A percentile compares a stretch with the other conserved stretches of the same genome.
These are phyloP conservation scores for Branchinecta lynchi DNA, from an alignment of 1,140 invertebrate genomes.

Conservation along the genomic window DNA sequence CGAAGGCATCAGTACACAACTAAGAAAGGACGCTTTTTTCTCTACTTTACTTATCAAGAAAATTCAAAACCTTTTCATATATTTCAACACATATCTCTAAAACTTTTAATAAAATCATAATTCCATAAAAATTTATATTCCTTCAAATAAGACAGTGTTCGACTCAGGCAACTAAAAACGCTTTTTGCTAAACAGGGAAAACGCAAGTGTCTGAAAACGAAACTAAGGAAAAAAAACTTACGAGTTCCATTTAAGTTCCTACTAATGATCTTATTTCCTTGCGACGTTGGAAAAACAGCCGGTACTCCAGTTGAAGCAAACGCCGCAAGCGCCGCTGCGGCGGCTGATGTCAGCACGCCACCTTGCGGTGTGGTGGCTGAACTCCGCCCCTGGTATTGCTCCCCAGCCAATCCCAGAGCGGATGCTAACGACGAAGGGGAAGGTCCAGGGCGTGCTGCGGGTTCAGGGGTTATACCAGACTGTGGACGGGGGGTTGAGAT, in stretches of 20 bases:
- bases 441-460: not conserved
- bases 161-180: no score
- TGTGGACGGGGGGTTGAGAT: not conserved
- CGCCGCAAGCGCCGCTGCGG: not conserved
- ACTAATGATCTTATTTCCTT: slow-evolving; percentile 4
- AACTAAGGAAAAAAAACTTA: not conserved
- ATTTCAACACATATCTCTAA: no score
- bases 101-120: no score
- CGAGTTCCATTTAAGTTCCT: not conserved
- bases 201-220: no score
- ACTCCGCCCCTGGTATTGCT: not conserved
- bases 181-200: no score
- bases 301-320: not conserved
- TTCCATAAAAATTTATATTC: no score
- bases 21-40: no score
- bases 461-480: not conserved
- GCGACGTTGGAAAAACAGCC: not conserved
- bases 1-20: no score
- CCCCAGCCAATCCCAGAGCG: not conserved
- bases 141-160: no score
- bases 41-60: no score
- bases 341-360: not conserved
- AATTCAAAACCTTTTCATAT: no score
- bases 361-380: not conserved
- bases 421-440: not conserved